phyloP scores from a whole-genome alignment of 2,113 vertebrate genomes.

The Bos indicus region DNA sequence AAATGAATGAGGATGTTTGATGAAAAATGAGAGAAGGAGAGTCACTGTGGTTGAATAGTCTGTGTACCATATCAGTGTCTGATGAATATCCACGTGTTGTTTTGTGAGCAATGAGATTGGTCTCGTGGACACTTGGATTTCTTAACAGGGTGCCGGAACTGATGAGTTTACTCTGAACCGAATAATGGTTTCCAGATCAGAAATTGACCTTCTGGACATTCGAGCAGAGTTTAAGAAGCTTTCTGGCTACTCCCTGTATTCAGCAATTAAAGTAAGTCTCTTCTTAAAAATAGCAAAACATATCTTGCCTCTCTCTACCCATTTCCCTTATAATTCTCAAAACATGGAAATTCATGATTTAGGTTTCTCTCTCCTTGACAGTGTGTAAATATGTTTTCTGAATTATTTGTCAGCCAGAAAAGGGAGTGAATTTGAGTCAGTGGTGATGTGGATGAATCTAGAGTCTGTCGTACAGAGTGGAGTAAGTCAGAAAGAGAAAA shows the following conservation, averaged over 20 bases:
- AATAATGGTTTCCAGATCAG: constrained; percentile 88
- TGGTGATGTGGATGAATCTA: background rate
- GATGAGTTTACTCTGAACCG: constrained; percentile 85
- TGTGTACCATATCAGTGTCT: background rate
- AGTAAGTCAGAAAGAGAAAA: background rate
- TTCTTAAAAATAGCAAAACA: background rate
- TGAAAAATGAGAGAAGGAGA: background rate
- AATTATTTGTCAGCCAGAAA: background rate
- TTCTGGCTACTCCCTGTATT: constrained; percentile 82
- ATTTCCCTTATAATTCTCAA: background rate
- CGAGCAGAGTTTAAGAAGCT: constrained; percentile 87
- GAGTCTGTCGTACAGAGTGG: background rate
- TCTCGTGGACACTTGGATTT: background rate
- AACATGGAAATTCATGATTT: background rate
- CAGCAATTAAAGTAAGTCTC: constrained; percentile 83
- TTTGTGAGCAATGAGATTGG: background rate
- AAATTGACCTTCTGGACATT: constrained; percentile 90
- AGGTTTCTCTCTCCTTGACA: background rate
- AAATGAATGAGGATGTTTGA: background rate
- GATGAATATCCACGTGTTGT: background rate
- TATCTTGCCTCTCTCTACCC: background rate
- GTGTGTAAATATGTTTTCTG: background rate
- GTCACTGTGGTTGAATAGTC: background rate
- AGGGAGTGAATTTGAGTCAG: background rate
- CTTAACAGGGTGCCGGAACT: constrained; percentile 86